Percentiles rank a stretch among this genome's conserved stretches.
Conservation (phyloP, 2,113 vertebrate species). For the Limanda limanda region DNA sequence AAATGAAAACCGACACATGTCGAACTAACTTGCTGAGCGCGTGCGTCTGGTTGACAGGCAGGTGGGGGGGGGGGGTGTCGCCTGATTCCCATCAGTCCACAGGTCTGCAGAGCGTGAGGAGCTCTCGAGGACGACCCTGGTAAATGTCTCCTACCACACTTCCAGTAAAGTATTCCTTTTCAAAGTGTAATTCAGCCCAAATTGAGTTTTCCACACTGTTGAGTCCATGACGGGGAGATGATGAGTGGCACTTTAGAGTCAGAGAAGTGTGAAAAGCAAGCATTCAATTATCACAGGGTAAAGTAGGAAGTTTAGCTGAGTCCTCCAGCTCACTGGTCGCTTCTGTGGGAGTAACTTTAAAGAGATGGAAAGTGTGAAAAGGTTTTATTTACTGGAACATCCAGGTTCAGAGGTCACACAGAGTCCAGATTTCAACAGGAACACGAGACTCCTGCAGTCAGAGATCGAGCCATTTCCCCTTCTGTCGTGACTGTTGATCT, state of each 20-base stretch:
- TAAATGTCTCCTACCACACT: constrained; percentile 19
- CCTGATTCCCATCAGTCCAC: constrained; percentile 20
- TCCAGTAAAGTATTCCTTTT: constrained; percentile 40
- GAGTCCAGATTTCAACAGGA: background rate
- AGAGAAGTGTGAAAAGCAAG: constrained; percentile 47
- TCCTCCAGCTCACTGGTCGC: constrained; percentile 24
- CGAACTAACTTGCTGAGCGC: background rate
- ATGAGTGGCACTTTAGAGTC: constrained; percentile 46
- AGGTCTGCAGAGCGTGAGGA: constrained; percentile 15
- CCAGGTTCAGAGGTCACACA: constrained; percentile 17
- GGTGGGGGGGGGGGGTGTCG: constrained; percentile 1
- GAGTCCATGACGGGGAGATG: constrained; percentile 57
- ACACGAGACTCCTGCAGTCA: background rate
- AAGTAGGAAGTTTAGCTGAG: constrained; percentile 33
- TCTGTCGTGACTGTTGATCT: background rate
- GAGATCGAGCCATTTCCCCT: background rate
- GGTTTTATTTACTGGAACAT: constrained; percentile 27
- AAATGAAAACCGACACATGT: background rate
- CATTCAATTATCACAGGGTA: constrained; percentile 44
- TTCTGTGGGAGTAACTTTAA: background rate
- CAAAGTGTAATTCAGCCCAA: constrained; percentile 49
- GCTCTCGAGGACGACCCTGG: background rate
- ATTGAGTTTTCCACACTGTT: constrained; percentile 56
- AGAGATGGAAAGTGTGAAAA: background rate
- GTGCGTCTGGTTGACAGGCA: background rate